These are phyloP conservation scores for Eolophus roseicapilla DNA, from an alignment of 2,113 vertebrate genomes.

Conservation along the genomic window DNA sequence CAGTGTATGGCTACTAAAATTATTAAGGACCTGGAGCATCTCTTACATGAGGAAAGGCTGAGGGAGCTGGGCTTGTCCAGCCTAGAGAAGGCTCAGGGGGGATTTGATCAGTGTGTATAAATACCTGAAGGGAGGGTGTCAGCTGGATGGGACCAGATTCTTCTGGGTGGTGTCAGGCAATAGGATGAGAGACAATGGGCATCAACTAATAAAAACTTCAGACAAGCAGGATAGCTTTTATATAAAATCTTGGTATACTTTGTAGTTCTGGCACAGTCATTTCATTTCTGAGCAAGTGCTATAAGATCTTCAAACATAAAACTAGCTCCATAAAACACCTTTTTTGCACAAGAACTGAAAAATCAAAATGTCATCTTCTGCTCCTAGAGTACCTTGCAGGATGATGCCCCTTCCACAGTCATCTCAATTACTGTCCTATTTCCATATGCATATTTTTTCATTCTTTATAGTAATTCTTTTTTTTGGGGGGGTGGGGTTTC, in stretches of 20 bases:
- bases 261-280: background rate
- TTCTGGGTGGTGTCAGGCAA: background rate
- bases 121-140: background rate
- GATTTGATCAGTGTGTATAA: background rate
- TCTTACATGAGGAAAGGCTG: background rate
- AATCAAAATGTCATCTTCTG: background rate
- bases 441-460: background rate
- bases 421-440: background rate
- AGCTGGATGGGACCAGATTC: background rate
- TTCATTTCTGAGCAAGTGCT: background rate
- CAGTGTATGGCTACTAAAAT: background rate
- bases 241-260: background rate
- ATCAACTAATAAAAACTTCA: background rate
- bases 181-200: background rate
- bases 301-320: background rate
- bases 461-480: background rate
- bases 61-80: background rate
- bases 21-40: background rate
- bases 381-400: background rate
- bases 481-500: background rate
- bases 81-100: background rate
- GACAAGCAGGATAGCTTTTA: background rate
- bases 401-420: background rate
- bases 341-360: background rate
- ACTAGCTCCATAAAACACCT: background rate